These are phyloP conservation scores for Nothoprocta perdicaria DNA, from an alignment of 2,113 vertebrate species.

Conservation along the genomic window DNA sequence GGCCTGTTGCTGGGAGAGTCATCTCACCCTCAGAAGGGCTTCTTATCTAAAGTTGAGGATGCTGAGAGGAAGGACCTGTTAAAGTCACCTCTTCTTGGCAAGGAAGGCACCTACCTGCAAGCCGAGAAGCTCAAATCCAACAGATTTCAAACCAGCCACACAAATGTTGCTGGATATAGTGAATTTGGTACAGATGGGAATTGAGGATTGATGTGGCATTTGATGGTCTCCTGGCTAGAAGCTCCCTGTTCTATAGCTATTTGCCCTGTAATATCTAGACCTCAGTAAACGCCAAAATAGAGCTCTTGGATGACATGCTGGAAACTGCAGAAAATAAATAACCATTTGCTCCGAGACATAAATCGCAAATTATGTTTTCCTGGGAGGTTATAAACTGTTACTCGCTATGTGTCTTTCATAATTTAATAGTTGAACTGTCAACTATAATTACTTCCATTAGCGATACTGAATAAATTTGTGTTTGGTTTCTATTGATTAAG, in stretches of 20 bases:
- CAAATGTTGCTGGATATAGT: background rate
- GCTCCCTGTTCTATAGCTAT: background rate
- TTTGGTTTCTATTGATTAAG: slow-evolving; percentile 64
- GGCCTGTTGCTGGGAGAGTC: background rate
- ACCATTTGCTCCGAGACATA: slow-evolving; percentile 48
- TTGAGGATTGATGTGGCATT: background rate
- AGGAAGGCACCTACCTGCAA: background rate
- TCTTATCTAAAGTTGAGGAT: background rate
- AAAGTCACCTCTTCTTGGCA: background rate
- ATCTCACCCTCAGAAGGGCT: background rate
- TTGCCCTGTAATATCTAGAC: background rate
- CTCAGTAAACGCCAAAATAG: background rate
- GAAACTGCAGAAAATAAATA: background rate
- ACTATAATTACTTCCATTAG: slow-evolving; percentile 51
- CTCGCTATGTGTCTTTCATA: background rate
- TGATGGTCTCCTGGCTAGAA: background rate
- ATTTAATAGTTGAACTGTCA: slow-evolving; percentile 45
- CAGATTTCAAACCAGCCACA: background rate
- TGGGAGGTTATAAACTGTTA: slow-evolving; percentile 38
- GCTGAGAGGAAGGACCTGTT: background rate
- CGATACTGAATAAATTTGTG: slow-evolving; percentile 52
- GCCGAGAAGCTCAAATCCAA: background rate
- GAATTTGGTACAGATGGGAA: background rate
- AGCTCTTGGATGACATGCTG: slow-evolving; percentile 16
- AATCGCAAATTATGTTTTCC: slow-evolving; percentile 37